Percentiles rank a stretch among this genome's conserved stretches.
These are phyloP conservation scores for Ciconia boyciana DNA, from an alignment of 2,113 vertebrate species.

Conservation along the genomic window DNA sequence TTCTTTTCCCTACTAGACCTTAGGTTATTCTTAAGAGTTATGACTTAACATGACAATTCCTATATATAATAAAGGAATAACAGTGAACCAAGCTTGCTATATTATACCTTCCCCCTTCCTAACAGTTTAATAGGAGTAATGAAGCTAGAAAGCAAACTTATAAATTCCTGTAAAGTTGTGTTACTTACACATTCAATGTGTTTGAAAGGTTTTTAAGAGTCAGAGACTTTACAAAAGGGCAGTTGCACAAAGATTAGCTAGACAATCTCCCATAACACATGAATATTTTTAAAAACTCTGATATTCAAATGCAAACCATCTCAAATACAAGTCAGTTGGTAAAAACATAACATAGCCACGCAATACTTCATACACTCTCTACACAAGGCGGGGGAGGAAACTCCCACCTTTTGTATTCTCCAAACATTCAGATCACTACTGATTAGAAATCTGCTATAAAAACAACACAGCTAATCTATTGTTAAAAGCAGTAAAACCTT, in stretches of 20 bases:
- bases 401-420: background rate
- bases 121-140: background rate
- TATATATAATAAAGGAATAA: background rate
- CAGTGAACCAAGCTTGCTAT: background rate
- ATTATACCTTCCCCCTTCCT: background rate
- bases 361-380: background rate
- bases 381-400: background rate
- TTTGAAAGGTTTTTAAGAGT: background rate
- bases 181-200: background rate
- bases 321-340: background rate
- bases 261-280: background rate
- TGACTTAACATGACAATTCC: background rate
- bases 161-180: background rate
- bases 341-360: background rate
- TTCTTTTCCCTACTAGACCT: background rate
- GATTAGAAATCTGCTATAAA: background rate
- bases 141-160: background rate
- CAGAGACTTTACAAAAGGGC: background rate
- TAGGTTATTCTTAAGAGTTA: background rate
- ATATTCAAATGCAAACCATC: background rate
- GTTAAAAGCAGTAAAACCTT: conserved; percentile 18
- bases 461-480: background rate
- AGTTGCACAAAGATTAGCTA: background rate
- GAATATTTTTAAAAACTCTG: background rate
- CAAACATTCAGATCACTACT: background rate